Conservation (phyloP, 2,113 vertebrate genomes). For the Petrocephalus zakoni region DNA sequence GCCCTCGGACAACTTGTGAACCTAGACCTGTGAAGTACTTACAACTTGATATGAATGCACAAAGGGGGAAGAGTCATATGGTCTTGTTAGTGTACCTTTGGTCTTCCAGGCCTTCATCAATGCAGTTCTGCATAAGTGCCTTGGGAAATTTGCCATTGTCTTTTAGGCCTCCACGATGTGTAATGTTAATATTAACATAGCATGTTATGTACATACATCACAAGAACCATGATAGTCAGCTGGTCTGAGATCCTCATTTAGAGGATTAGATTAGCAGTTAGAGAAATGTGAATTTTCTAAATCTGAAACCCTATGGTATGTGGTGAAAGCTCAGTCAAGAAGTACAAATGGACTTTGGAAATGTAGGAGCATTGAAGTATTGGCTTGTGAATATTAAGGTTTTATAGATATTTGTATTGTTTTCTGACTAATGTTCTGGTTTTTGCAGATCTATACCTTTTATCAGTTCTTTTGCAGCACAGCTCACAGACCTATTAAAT, state of each 20-base stretch:
- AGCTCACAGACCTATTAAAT: neutral
- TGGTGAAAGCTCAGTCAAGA: neutral
- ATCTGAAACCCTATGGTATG: neutral
- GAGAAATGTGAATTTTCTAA: neutral
- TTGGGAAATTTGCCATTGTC: neutral
- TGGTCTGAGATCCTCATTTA: neutral
- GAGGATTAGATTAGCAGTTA: no score
- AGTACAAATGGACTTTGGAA: neutral
- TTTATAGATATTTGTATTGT: neutral
- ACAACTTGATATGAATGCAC: neutral
- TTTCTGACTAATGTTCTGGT: neutral
- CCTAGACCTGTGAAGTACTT: neutral
- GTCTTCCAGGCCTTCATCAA: neutral
- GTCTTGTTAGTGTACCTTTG: neutral
- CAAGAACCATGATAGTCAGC: neutral
- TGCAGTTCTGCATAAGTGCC: neutral
- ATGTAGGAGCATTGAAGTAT: neutral
- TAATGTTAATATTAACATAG: neutral
- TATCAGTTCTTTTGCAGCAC: neutral
- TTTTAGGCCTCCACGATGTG: neutral
- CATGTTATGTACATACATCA: neutral
- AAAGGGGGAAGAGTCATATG: neutral
- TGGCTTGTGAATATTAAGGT: neutral
- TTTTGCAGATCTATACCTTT: neutral
- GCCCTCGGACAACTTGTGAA: neutral